Conservation (phyloP, 2,113 vertebrate genomes). For the Silurus asotus region DNA sequence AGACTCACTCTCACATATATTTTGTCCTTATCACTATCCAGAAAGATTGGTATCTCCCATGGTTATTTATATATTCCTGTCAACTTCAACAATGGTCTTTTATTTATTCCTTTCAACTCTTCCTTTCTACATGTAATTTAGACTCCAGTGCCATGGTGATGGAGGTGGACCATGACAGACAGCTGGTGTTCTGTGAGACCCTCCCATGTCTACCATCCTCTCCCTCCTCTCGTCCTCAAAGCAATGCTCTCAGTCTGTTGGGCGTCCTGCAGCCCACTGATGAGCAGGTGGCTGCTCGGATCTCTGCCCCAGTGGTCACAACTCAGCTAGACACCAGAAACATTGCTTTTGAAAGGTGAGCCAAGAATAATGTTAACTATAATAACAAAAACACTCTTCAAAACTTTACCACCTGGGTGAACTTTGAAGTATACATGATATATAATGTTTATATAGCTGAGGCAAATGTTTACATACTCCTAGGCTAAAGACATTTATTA, state of each 20-base stretch:
- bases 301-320: constrained; percentile 88
- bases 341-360: constrained; percentile 95
- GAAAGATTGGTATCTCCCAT: background rate
- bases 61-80: background rate
- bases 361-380: background rate
- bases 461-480: background rate
- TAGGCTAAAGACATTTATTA: background rate
- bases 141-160: constrained; percentile 93
- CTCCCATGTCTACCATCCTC: constrained; percentile 80
- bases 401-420: background rate
- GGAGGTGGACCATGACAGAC: constrained; percentile 96
- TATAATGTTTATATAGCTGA: background rate
- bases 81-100: background rate
- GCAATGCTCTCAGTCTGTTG: constrained; percentile 78
- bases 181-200: constrained; percentile 90
- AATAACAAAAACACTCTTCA: background rate
- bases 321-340: constrained; percentile 97
- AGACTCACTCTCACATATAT: background rate
- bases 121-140: constrained; percentile 55
- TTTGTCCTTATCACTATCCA: background rate
- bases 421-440: background rate
- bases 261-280: constrained; percentile 88
- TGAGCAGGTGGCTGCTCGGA: constrained; percentile 91
- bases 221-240: constrained; percentile 62
- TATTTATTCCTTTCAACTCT: background rate